A percentile compares a stretch with the other conserved stretches of the same genome.
These are phyloP conservation scores for Zelleria hepariella DNA, from an alignment of 2,888 invertebrate genomes.

Conservation along the genomic window DNA sequence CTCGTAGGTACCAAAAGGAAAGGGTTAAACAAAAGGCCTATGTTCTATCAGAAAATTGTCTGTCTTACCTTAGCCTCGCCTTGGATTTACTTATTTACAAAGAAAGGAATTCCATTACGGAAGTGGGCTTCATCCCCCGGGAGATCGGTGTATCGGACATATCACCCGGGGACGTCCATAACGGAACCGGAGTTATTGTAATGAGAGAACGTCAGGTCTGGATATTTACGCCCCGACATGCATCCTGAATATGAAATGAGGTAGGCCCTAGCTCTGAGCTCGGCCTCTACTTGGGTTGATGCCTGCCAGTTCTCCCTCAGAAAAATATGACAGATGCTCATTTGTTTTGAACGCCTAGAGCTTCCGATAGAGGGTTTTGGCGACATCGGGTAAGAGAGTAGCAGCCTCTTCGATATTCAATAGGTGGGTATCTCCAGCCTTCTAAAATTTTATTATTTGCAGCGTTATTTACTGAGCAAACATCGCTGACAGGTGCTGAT, in stretches of 20 bases:
- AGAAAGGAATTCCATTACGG: constrained; percentile 52
- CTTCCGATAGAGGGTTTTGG: too few relatives aligned
- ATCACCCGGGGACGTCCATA: constrained; percentile 46
- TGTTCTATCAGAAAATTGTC: not conserved
- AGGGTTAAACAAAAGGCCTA: not conserved
- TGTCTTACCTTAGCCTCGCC: not conserved
- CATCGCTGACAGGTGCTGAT: constrained; percentile 50
- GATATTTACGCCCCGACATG: constrained; percentile 66
- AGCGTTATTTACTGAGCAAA: constrained; percentile 45
- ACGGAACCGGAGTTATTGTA: constrained; percentile 56
- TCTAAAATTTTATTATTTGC: constrained; percentile 29
- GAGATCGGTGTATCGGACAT: constrained; percentile 42
- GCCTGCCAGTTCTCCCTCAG: not conserved
- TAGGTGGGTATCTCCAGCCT: constrained; percentile 29
- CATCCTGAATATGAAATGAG: constrained; percentile 62
- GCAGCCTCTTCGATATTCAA: constrained; percentile 32
- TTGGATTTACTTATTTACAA: not conserved
- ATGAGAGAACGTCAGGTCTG: constrained; percentile 58
- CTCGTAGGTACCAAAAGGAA: not conserved
- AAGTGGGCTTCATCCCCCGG: constrained; percentile 56
- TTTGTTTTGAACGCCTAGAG: too few relatives aligned
- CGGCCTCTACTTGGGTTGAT: not conserved
- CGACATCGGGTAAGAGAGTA: too few relatives aligned
- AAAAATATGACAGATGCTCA: too few relatives aligned
- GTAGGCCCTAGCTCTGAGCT: constrained; percentile 14